phyloP scores from a whole-genome alignment of 2,888 invertebrate species.

The Tachystola acroxantha region DNA sequence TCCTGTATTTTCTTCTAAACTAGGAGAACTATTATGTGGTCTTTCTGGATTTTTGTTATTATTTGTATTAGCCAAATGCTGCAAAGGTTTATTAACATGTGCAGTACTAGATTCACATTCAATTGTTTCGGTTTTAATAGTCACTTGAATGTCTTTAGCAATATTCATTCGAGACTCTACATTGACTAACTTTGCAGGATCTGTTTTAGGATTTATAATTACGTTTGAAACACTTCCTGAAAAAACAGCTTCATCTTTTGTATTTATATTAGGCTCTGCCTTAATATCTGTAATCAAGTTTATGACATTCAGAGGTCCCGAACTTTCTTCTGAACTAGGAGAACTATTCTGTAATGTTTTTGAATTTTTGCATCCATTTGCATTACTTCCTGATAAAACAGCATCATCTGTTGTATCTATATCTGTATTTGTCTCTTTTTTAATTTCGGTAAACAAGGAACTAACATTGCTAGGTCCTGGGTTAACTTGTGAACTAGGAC shows the following conservation, averaged over 20 bases:
- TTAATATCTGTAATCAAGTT: not conserved
- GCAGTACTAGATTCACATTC: not conserved
- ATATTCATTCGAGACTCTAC: not conserved
- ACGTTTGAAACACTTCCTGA: not conserved
- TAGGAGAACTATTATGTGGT: too few relatives aligned
- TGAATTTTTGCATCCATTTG: not conserved
- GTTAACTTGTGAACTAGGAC: not conserved
- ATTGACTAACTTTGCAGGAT: too few relatives aligned
- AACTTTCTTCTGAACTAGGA: not conserved
- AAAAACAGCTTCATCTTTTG: not conserved
- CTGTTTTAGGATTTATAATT: too few relatives aligned
- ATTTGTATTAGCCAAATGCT: too few relatives aligned
- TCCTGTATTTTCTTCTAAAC: too few relatives aligned
- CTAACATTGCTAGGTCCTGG: too few relatives aligned
- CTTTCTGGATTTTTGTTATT: too few relatives aligned
- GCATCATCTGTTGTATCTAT: too few relatives aligned
- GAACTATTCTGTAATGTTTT: not conserved
- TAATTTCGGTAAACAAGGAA: too few relatives aligned
- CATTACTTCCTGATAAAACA: too few relatives aligned
- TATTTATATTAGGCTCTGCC: not conserved
- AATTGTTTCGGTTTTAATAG: not conserved
- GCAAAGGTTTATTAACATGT: not conserved
- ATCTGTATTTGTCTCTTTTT: too few relatives aligned
- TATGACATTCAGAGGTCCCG: not conserved
- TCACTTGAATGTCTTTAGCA: not conserved